Conservation (phyloP, 2,797 vertebrate genomes). For the Australoheros facetus region DNA sequence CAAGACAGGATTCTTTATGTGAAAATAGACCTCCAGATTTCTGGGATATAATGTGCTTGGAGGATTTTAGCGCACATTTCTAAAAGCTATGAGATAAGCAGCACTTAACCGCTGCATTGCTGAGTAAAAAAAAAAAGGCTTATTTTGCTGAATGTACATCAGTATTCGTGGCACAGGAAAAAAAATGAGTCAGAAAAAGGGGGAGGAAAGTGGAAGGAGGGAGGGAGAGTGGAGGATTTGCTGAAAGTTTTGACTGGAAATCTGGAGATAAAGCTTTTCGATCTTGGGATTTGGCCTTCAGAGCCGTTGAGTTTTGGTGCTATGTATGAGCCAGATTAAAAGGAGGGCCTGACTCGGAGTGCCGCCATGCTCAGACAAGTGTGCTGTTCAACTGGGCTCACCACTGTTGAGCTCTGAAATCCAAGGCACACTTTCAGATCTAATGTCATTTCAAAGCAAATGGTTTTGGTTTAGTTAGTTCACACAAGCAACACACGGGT, state of each 20-base stretch:
- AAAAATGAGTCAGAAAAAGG: background rate
- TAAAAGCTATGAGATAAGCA: background rate
- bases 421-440: slow-evolving; percentile 37
- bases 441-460: slow-evolving; percentile 42
- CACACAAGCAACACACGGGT: background rate
- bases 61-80: background rate
- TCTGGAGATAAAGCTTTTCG: slow-evolving; percentile 55
- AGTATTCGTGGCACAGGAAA: slow-evolving; percentile 2
- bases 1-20: background rate
- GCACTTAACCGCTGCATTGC: background rate
- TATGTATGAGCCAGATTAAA: slow-evolving; percentile 52
- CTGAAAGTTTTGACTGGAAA: slow-evolving; percentile 54
- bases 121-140: background rate
- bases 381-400: slow-evolving; percentile 63
- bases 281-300: slow-evolving; percentile 56
- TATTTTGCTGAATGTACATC: slow-evolving; percentile 7
- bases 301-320: slow-evolving; percentile 38
- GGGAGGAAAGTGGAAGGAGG: background rate
- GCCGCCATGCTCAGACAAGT: slow-evolving; percentile 43
- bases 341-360: slow-evolving; percentile 32
- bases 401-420: slow-evolving; percentile 38
- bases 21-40: background rate
- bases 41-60: background rate
- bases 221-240: slow-evolving; percentile 43
- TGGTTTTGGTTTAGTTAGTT: slow-evolving; percentile 34